Evolutionary conservation across 2,888 invertebrate species (phyloP), one percentile per base, ranked within the genome.

Genomic region (Cotesia congregata): DNA sequence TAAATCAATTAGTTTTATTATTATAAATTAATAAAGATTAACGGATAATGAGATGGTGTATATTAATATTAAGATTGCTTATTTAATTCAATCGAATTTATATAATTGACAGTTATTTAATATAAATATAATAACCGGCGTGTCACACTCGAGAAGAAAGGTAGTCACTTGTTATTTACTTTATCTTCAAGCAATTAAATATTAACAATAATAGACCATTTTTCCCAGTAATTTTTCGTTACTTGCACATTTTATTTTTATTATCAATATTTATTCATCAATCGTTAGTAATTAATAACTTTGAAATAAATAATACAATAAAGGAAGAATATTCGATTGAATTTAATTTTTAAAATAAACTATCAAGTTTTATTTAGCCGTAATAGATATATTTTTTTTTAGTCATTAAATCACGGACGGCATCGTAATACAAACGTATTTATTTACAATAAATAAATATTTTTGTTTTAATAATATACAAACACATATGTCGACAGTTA

Each of bases 81-180:
- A 60, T 61, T 59, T 60, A 12, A 50, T 12, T 50, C 7, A 50
- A 50, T 70, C 17, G 5, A 30, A 30, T 30, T 30, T 60, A 30
- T 20, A 59, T 4, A 62, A 62, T 62, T 62, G 15, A 62, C 62
- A 30, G 9, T 38, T 71, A 12, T 59, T 39, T 7, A 38, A 17
- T 69, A 17, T 12, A 64, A 64, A 72, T 61, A 70, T 15, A 39
- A 71, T 76, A 69, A 12, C 64, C 65, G 67, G 61, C 76, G 77
- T 77, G 77, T 77, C 84, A 84, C 81, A 81, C 83, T 84, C 81
- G 83, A 83, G 85, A 30, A 86, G 85, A 86, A 86, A 86, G 85
- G 83, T 86, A 86, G 85, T 84, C 84, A 82, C 81, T 83, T 12
- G 12, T 50, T 50, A 50, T 50, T 50, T 30, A 30, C 30, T 30